Evolutionary conservation across 1,140 invertebrate genomes (phyloP).

Genomic region (Achatina immaculata): DNA sequence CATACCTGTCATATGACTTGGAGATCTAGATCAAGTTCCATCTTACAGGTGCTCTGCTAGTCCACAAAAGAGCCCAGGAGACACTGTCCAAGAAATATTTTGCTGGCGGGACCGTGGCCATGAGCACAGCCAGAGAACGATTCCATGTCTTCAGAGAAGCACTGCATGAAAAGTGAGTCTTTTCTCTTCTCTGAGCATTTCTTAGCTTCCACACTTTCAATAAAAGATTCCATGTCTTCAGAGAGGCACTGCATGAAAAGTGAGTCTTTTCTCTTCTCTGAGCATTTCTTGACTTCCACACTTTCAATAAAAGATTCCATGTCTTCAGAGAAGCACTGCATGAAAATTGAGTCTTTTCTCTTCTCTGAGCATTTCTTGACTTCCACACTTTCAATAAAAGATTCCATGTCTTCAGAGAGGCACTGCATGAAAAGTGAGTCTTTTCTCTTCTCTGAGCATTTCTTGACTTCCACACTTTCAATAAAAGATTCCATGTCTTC

Average conservation of each 20-base stretch:
- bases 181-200: no score
- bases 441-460: no score
- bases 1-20: no score
- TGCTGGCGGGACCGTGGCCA: slow-evolving; percentile 91
- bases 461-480: no score
- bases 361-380: no score
- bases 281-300: no score
- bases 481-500: no score
- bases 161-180: slow-evolving; percentile 34
- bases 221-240: slow-evolving; percentile 76
- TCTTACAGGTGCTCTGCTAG: slow-evolving; percentile 88
- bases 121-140: slow-evolving; percentile 80
- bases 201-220: no score
- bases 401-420: slow-evolving; percentile 74
- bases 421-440: slow-evolving; percentile 33
- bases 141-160: slow-evolving; percentile 73
- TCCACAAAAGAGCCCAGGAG: slow-evolving; percentile 79
- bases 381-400: slow-evolving; percentile 78
- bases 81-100: slow-evolving; percentile 82
- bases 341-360: slow-evolving; percentile 32
- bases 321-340: slow-evolving; percentile 49
- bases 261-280: no score
- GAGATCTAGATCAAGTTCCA: no score
- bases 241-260: slow-evolving; percentile 33
- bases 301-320: slow-evolving; percentile 80